phyloP scores from a whole-genome alignment of 1,140 invertebrate genomes.

The Portunus trituberculatus region DNA sequence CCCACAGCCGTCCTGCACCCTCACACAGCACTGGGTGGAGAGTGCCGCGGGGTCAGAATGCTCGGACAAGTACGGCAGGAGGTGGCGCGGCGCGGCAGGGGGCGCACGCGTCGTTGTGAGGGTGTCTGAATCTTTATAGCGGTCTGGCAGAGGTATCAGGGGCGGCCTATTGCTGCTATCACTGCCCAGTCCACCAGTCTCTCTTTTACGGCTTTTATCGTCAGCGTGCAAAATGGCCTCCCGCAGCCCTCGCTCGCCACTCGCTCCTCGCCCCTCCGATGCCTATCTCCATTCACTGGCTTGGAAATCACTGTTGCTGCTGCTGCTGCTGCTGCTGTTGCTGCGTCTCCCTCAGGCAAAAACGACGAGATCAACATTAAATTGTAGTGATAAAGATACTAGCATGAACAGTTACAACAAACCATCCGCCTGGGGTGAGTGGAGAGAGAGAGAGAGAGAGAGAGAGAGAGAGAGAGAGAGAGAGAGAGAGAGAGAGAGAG shows the following conservation, averaged over 20 bases:
- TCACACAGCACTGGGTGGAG: background rate
- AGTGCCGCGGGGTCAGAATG: background rate
- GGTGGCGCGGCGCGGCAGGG: background rate
- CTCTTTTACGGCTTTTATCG: background rate
- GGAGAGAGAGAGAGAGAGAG: background rate
- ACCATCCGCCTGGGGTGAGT: background rate
- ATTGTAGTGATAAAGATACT: background rate
- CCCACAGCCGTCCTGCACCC: background rate
- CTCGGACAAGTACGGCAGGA: background rate
- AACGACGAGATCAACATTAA: background rate
- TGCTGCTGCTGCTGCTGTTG: background rate
- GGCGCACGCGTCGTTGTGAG: background rate
- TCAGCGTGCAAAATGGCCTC: background rate
- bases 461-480: background rate
- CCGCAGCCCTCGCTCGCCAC: background rate
- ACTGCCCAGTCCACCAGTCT: background rate
- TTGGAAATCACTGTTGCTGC: background rate
- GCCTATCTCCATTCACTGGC: background rate
- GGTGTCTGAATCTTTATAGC: background rate
- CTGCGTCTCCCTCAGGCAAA: background rate
- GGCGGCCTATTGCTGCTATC: slow-evolving; percentile 1
- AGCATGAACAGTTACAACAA: no score
- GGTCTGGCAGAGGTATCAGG: background rate
- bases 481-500: background rate
- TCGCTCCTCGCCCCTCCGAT: background rate